Evolutionary conservation across 1,140 invertebrate genomes (phyloP), one percentile per base, ranked within the genome.

Genomic region (Penaeus indicus): DNA sequence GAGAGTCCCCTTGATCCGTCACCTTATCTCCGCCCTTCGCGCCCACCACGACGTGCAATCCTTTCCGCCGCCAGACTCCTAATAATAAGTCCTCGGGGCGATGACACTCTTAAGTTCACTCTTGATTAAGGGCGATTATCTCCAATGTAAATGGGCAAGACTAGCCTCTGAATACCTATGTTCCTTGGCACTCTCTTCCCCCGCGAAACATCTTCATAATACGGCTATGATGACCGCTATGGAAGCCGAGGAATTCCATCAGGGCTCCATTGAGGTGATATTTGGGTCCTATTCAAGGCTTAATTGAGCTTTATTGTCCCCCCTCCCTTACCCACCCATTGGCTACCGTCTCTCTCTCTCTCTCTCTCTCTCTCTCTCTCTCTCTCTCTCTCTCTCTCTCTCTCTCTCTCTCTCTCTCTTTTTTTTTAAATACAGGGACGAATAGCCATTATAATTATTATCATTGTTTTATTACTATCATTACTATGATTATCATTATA

Each of bases 161-260:
- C 61, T 83, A 69, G 77, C 86, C 86, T 67, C 84, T 84, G 54
- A 75, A 75, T 63, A 77, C 81, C 42, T 54, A 54, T 62, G 61
- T 63, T 38, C 62, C 60, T 42, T 54, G 61, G 67, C 64, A 62
- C 80, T 88, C 21, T 88, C 80, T 67, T 85, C 38, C 62, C 60
- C 32, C 69, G 67, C 78, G 72, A 85, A 84, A 84, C 87, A 84
- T 64, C 72, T 85, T 85, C 84, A 89, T 85, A 89, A 89, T 89
- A 85, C 88, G 27, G 32, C 64, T 80, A 62, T 89, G 88, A 89
- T 89, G 88, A 89, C 83, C 82, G 84, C 88, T 85, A 86, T 85
- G 82, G 88, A 84, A 89, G 88, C 63, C 83, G 54, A 89, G 88
- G 88, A 85, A 89, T 89, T 89, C 88, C 88, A 89, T 89, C 88